These are phyloP conservation scores for Triplophysa bombifrons DNA, from an alignment of 2,797 vertebrate genomes.

Conservation along the genomic window DNA sequence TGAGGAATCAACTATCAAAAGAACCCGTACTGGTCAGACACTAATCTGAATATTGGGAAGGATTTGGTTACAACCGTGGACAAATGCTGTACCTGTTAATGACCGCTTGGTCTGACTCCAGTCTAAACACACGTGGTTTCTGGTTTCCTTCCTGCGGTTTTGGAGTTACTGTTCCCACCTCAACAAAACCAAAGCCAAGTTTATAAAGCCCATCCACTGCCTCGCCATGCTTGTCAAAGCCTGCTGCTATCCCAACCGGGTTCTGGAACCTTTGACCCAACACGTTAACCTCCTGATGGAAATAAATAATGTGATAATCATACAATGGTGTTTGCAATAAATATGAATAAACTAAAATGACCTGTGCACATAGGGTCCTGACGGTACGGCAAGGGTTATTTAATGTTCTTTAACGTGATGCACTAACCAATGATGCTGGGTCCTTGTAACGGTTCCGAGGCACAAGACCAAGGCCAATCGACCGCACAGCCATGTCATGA, in stretches of 20 bases:
- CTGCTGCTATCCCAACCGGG: slow-evolving; percentile 91
- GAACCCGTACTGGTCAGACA: no score
- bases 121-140: slow-evolving; percentile 90
- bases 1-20: no score
- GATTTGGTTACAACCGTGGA: no score
- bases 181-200: slow-evolving; percentile 95
- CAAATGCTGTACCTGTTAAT: slow-evolving; percentile 86
- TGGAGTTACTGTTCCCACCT: slow-evolving; percentile 93
- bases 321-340: neutral
- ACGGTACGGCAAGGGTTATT: no score
- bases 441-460: slow-evolving; percentile 76
- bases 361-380: no score
- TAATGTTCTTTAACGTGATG: neutral
- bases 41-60: no score
- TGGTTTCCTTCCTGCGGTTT: slow-evolving; percentile 92
- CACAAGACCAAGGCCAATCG: slow-evolving; percentile 79
- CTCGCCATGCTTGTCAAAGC: slow-evolving; percentile 95
- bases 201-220: slow-evolving; percentile 90
- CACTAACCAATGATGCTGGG: slow-evolving; percentile 80
- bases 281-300: slow-evolving; percentile 82
- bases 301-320: neutral
- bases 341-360: neutral
- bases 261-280: slow-evolving; percentile 88
- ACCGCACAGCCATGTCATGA: slow-evolving; percentile 81
- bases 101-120: slow-evolving; percentile 82